phyloP scores from a whole-genome alignment of 2,888 invertebrate genomes.

The Sinhomidia bicolor region DNA sequence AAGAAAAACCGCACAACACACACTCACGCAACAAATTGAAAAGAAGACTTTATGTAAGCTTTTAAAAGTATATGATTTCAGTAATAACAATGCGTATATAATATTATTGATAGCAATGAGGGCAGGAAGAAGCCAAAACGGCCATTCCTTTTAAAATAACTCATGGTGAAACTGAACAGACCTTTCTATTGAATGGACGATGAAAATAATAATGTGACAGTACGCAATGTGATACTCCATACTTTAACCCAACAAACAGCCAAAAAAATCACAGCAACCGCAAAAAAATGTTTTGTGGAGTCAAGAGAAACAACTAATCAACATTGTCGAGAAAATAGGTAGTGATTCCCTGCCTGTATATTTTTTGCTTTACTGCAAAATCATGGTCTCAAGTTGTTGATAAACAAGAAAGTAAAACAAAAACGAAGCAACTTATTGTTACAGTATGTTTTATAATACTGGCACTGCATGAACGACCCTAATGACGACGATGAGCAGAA shows the following conservation, averaged over 20 bases:
- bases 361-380: conserved; percentile 15
- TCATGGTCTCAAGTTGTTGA: conserved; percentile 6
- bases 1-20: conserved; percentile 20
- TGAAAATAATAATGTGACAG: neutral
- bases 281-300: conserved; percentile 41
- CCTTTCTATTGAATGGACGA: neutral
- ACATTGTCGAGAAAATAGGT: conserved; percentile 42
- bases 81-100: neutral
- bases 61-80: neutral
- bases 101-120: no score
- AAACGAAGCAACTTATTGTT: no score
- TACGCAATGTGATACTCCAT: neutral
- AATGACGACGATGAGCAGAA: neutral
- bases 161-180: neutral
- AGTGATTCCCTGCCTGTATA: neutral
- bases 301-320: conserved; percentile 47
- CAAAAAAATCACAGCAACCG: conserved; percentile 26
- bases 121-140: neutral
- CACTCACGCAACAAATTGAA: conserved; percentile 21
- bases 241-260: neutral
- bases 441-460: no score
- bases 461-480: no score
- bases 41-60: conserved; percentile 12
- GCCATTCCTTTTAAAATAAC: neutral
- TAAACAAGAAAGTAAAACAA: conserved; percentile 31